A percentile compares a stretch with the other conserved stretches of the same genome.
Conservation (phyloP, 2,113 vertebrate species). For the Coryphaenoides rupestris region DNA sequence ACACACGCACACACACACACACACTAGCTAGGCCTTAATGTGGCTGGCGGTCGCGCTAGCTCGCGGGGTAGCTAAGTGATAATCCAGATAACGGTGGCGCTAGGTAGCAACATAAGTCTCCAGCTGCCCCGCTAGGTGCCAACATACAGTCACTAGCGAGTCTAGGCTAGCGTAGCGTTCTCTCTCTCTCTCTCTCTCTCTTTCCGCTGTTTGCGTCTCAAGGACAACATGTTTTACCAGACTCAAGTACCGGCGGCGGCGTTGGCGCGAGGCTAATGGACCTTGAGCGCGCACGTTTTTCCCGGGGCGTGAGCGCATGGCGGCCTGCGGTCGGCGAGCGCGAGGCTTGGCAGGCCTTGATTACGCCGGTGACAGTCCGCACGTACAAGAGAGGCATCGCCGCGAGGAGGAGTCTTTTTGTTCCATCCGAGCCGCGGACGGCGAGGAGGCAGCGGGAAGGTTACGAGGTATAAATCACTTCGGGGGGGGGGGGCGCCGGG, state of each 20-base stretch:
- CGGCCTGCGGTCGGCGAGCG: conserved; percentile 35
- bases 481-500: conserved; percentile 18
- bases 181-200: too few species aligned
- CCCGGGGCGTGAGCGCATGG: too few species aligned
- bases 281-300: conserved; percentile 50
- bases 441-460: conserved; percentile 13
- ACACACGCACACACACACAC: neutral
- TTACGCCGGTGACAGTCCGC: conserved; percentile 61
- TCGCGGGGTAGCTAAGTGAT: too few species aligned
- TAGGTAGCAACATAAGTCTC: too few species aligned
- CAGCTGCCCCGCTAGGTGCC: too few species aligned
- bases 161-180: too few species aligned
- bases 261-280: conserved; percentile 25
- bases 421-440: conserved; percentile 42
- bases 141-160: too few species aligned
- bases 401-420: conserved; percentile 48
- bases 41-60: too few species aligned
- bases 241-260: neutral
- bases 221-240: conserved; percentile 45
- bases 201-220: conserved; percentile 49
- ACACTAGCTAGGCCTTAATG: too few species aligned
- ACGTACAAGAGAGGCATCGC: conserved; percentile 55
- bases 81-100: too few species aligned
- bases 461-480: conserved; percentile 35
- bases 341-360: conserved; percentile 53